Evolutionary conservation across 2,888 invertebrate genomes (phyloP), one percentile per base, ranked within the genome.

Genomic region (Theodoxus fluviatilis): DNA sequence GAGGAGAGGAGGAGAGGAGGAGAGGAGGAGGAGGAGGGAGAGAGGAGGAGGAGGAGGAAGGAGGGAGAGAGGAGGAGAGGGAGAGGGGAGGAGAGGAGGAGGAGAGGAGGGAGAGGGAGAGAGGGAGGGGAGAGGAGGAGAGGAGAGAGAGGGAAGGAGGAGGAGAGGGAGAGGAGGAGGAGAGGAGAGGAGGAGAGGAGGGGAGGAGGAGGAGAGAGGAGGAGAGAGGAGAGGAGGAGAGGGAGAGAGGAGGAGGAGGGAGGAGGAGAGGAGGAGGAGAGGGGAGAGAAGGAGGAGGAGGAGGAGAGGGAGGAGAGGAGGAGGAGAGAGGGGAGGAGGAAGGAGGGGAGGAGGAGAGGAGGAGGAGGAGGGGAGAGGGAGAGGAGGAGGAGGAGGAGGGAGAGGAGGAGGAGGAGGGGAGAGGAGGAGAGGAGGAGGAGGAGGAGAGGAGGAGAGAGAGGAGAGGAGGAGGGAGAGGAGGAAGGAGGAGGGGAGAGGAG

Each of bases 221-320:
- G 28, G 59, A 6, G 68, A 40, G 49, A 68, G 55, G 28, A 38
- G 40, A 28, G 22, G 57, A 40, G 37, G 28, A 43, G 33, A 43
- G 35, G 22, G 22, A 38, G 33, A 33, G 25, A 25, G 25, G 59
- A 59, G 59, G 25, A 25, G 25, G 59, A 59, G 59, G 25, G 31
- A 28, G 59, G 33, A 33, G 25, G 59, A 59, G 59, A 59, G 59
- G 33, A 33, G 3, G 9, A 25, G 59, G 18, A 37, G 38, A 7
- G n/a, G 68, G 3, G 28, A 59, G 59, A 59, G 59, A 25, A 4
- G 33, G n/a, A n/a, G n/a, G n/a, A n/a, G n/a, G n/a, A n/a, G n/a
- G n/a, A n/a, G n/a, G n/a, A n/a, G n/a, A n/a, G n/a, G n/a, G n/a
- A n/a, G n/a, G n/a, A n/a, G n/a, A n/a, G n/a, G n/a, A n/a, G n/a